phyloP scores from a whole-genome alignment of 2,797 vertebrate genomes.

The Leucoraja ocellata region DNA sequence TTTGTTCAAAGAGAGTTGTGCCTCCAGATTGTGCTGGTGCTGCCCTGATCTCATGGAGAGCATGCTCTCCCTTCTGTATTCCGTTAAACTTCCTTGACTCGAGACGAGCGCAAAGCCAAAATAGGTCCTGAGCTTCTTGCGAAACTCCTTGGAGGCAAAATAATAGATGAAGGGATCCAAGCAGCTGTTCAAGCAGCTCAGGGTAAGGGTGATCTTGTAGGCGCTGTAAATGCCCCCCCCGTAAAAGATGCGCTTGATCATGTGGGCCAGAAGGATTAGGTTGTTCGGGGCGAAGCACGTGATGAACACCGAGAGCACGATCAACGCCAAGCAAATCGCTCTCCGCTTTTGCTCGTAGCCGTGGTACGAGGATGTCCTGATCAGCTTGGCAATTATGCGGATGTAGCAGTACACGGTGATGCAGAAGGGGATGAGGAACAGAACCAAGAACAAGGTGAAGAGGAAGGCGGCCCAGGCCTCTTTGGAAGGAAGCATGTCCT shows the following conservation, averaged over 20 bases:
- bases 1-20: background rate
- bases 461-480: conserved; percentile 71
- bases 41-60: conserved; percentile 54
- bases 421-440: conserved; percentile 77
- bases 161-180: conserved; percentile 92
- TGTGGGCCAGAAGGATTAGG: conserved; percentile 69
- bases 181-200: conserved; percentile 86
- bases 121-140: conserved; percentile 64
- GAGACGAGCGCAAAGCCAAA: conserved; percentile 51
- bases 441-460: conserved; percentile 60
- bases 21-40: conserved; percentile 45
- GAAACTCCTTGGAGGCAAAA: conserved; percentile 84
- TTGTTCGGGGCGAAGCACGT: conserved; percentile 84
- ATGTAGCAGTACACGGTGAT: conserved; percentile 76
- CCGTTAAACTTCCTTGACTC: conserved; percentile 48
- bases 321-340: conserved; percentile 62
- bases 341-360: conserved; percentile 58
- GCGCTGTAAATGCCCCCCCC: conserved; percentile 60
- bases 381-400: conserved; percentile 66
- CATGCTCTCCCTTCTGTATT: conserved; percentile 58
- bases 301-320: conserved; percentile 73
- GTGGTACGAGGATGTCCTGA: conserved; percentile 50
- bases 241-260: conserved; percentile 65
- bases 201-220: conserved; percentile 79
- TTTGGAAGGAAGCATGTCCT: conserved; percentile 65